Conservation (phyloP, 2,113 vertebrate genomes). For the Cavia porcellus region DNA sequence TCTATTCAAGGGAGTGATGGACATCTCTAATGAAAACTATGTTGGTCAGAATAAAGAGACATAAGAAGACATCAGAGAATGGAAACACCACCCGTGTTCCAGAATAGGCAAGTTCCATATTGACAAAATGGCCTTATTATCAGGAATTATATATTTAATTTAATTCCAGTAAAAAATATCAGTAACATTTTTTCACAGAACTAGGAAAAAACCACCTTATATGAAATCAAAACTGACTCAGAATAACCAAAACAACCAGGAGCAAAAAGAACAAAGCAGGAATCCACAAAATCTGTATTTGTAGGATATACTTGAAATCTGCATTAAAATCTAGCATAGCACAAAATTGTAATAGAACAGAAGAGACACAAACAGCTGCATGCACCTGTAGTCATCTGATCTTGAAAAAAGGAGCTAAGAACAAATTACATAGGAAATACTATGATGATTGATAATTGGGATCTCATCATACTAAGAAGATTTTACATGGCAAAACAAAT, state of each 20-base stretch:
- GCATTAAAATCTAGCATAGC: neutral
- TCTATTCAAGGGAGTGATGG: neutral
- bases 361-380: neutral
- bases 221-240: neutral
- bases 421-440: neutral
- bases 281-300: neutral
- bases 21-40: neutral
- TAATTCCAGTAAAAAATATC: neutral
- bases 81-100: neutral
- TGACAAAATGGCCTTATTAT: neutral
- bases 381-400: neutral
- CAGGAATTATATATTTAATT: neutral
- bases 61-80: neutral
- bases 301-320: neutral
- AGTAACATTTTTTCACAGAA: neutral
- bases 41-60: neutral
- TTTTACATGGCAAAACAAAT: neutral
- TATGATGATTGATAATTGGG: neutral
- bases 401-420: neutral
- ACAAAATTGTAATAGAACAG: neutral
- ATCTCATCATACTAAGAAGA: neutral
- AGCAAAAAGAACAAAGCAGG: neutral
- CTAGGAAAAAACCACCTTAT: neutral
- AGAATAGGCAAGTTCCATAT: neutral
- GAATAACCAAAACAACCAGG: neutral